Evolutionary conservation across 2,888 invertebrate species (phyloP).

Genomic region (Leptura quadrifasciata): DNA sequence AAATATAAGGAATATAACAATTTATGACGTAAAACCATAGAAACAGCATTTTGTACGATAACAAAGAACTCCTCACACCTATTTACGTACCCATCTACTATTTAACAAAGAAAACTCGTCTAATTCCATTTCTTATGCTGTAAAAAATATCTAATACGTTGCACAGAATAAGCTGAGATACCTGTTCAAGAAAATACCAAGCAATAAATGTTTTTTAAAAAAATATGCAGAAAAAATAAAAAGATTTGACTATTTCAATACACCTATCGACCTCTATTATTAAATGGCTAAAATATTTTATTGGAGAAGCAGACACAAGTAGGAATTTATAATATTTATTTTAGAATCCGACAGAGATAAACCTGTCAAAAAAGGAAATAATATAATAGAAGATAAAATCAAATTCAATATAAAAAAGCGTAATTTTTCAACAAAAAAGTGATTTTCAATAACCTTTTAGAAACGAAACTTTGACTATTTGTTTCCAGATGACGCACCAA

Average conservation of each 20-base stretch:
- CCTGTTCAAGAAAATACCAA: not conserved
- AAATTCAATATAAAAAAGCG: too few species aligned
- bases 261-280: slow-evolving; percentile 2
- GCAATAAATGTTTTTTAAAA: not conserved
- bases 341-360: too few species aligned
- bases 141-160: not conserved
- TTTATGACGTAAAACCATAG: not conserved
- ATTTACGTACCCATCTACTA: too few species aligned
- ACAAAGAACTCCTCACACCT: not conserved
- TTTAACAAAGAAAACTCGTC: slow-evolving; percentile 18
- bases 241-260: not conserved
- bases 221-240: slow-evolving; percentile 11
- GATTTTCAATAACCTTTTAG: too few species aligned
- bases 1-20: not conserved
- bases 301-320: not conserved
- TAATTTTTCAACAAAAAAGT: too few species aligned
- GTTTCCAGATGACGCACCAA: slow-evolving; percentile 13
- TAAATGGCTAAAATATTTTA: not conserved
- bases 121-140: not conserved
- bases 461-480: not conserved
- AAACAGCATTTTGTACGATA: not conserved
- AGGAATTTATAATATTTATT: not conserved
- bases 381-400: too few species aligned
- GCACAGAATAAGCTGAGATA: not conserved
- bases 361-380: too few species aligned